Evolutionary conservation across 1,140 invertebrate genomes (phyloP).

Genomic region (Mercenaria mercenaria): DNA sequence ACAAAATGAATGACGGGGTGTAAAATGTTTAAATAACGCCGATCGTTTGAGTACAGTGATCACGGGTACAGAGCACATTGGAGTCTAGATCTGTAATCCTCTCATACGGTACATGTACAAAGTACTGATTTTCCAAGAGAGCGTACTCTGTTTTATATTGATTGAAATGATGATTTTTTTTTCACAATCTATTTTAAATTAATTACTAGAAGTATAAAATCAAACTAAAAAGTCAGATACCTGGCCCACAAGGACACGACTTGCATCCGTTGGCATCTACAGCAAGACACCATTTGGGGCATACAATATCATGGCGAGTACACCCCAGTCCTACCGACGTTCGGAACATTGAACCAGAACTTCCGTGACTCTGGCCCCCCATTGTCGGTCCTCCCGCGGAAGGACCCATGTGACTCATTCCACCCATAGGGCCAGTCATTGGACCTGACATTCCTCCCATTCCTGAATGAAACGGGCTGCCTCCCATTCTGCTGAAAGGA

Average conservation of each 20-base stretch:
- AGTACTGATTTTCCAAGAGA: no score
- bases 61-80: no score
- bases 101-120: no score
- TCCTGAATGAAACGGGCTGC: conserved; percentile 16
- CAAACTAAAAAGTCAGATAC: no score
- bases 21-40: no score
- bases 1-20: no score
- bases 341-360: conserved; percentile 3
- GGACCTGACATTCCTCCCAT: background rate
- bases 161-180: no score
- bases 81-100: no score
- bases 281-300: conserved; percentile 47
- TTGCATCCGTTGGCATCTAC: conserved; percentile 43
- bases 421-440: conserved; percentile 32
- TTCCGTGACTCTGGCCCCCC: conserved; percentile 41
- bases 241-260: conserved; percentile 55
- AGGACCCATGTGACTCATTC: conserved; percentile 25
- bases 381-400: conserved; percentile 19
- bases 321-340: background rate
- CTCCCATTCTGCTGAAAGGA: conserved; percentile 37
- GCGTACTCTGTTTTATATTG: no score
- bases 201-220: no score
- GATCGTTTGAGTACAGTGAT: no score
- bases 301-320: conserved; percentile 38
- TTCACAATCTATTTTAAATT: no score